Evolutionary conservation across 2,113 vertebrate species (phyloP), one percentile per base, ranked within the genome.

Genomic region (Speoplatyrhinus poulsoni): DNA sequence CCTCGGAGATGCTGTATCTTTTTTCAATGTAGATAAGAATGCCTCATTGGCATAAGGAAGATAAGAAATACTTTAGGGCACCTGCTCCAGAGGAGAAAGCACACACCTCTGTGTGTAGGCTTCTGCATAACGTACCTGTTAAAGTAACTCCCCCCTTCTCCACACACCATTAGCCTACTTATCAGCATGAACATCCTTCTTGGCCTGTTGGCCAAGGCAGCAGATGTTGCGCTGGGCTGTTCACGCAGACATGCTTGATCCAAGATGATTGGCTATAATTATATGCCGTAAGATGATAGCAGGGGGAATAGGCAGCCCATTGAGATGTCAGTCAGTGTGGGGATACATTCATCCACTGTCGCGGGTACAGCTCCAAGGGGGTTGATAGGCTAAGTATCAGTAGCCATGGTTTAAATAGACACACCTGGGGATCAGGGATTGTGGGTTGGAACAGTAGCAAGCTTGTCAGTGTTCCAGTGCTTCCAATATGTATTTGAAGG

Each of bases 181-280:
- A 88, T 89, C 85, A 84, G 70, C 74, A 70, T 60, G 52, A 62
- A 65, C 79, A 83, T 68, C 82, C 69, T 60, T 5, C 58, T 80
- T 64, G 77, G 84, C 72, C 71, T 19, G 76, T 61, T 33, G 73
- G 85, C 82, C 55, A 3, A 71, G 75, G 84, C 82, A 90, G 86
- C 92, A 93, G 92, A 92, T 92, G 92, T 91, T 90, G 76, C 62
- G 64, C 81, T 85, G 85, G 83, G 73, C 87, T 32, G 82, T 79
- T 90, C 88, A 87, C 72, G 82, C 89, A 87, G 89, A 89, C 87
- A 71, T 81, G 82, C 87, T 90, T 89, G 87, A 91, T 91, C 89
- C 89, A 74, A 73, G 79, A 89, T 91, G 91, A 91, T 91, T 92
- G 89, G 88, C 79, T 77, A 73, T 94, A 93, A 94, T 94, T 93